phyloP scores from a whole-genome alignment of 2,888 invertebrate genomes.

The Cryptus viduatorius region DNA sequence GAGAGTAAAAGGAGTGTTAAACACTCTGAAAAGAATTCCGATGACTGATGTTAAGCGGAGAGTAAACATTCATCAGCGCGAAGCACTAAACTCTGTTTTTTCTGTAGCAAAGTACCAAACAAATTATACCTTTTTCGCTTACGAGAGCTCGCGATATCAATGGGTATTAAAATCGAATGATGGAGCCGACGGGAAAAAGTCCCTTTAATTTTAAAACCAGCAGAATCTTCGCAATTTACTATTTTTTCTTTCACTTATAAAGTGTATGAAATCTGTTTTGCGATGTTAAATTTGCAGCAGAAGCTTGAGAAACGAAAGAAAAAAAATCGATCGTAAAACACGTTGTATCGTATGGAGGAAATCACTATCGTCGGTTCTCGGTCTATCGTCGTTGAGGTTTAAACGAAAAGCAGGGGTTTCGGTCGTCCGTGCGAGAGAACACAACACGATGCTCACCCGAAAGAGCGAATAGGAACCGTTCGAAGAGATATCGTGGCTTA shows the following conservation, averaged over 20 bases:
- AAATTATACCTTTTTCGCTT: no score
- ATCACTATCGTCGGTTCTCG: not conserved
- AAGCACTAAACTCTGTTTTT: not conserved
- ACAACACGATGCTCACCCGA: constrained; percentile 8
- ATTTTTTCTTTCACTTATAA: not conserved
- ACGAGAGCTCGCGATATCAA: no score
- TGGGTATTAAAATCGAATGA: no score
- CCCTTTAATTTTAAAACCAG: not conserved
- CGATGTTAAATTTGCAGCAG: not conserved
- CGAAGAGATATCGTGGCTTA: constrained; percentile 52
- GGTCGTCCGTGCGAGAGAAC: constrained; percentile 39
- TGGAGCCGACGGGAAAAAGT: no score
- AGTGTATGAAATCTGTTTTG: not conserved
- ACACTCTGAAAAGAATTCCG: constrained; percentile 33
- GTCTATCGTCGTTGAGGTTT: not conserved
- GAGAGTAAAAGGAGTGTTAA: constrained; percentile 6
- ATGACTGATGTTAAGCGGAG: constrained; percentile 49
- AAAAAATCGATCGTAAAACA: constrained; percentile 25
- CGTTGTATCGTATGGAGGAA: constrained; percentile 4
- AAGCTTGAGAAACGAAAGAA: not conserved
- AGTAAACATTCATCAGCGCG: constrained; percentile 41
- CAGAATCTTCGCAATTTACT: not conserved
- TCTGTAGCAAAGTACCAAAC: no score
- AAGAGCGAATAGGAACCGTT: constrained; percentile 12
- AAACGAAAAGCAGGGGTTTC: constrained; percentile 24